Percentiles rank a stretch among this genome's conserved stretches.
Conservation (phyloP, 2,888 invertebrate genomes). For the Salticus scenicus region DNA sequence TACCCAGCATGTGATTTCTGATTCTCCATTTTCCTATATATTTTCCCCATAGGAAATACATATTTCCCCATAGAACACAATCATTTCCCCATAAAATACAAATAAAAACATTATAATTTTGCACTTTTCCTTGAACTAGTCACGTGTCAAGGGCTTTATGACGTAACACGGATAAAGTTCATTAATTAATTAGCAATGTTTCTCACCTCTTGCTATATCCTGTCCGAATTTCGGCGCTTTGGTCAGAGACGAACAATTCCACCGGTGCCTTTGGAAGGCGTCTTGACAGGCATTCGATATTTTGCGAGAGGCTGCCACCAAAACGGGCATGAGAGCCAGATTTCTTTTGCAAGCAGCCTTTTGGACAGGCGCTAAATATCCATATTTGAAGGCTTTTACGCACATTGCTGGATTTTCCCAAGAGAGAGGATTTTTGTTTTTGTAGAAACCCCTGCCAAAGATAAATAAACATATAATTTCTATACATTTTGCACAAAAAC, state of each 20-base stretch:
- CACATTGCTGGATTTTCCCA: constrained; percentile 72
- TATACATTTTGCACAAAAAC: too few species aligned
- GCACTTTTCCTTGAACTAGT: too few species aligned
- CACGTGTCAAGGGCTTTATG: background rate
- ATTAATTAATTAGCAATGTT: background rate
- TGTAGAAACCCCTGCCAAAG: constrained; percentile 33
- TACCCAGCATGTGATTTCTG: too few species aligned
- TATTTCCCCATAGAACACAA: too few species aligned
- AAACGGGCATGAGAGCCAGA: constrained; percentile 76
- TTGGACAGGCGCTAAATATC: constrained; percentile 71
- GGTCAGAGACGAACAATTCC: constrained; percentile 76
- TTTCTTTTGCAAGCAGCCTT: constrained; percentile 75
- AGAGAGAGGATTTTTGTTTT: constrained; percentile 4
- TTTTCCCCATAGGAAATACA: too few species aligned
- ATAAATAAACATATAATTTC: too few species aligned
- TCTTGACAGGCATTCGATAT: constrained; percentile 78
- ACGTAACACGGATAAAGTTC: too few species aligned
- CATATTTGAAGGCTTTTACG: constrained; percentile 72
- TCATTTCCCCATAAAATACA: too few species aligned
- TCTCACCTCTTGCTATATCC: constrained; percentile 85
- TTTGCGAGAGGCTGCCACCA: constrained; percentile 76
- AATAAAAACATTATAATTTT: too few species aligned
- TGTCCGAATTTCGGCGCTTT: constrained; percentile 83
- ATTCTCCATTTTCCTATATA: too few species aligned
- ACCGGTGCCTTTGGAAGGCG: constrained; percentile 77